These are phyloP conservation scores for Agriopis aurantiaria DNA, from an alignment of 2,888 invertebrate species.

Conservation along the genomic window DNA sequence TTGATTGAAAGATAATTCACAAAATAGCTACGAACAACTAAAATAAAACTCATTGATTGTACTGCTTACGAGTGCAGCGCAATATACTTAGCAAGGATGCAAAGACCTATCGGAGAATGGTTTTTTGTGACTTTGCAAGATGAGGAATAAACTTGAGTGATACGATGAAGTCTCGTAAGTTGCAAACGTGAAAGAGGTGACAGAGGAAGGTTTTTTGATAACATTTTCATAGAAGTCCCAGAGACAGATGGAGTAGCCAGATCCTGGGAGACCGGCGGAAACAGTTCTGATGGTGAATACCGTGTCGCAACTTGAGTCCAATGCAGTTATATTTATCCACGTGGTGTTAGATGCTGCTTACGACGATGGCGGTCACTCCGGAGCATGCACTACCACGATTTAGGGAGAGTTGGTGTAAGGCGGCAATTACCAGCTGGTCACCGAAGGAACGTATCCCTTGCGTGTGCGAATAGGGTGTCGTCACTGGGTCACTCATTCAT, in stretches of 20 bases:
- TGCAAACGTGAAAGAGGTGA: background rate
- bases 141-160: background rate
- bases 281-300: background rate
- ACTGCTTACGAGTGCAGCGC: too few relatives aligned
- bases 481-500: constrained; percentile 30
- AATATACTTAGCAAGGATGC: background rate
- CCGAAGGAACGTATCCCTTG: constrained; percentile 25
- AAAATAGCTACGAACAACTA: too few relatives aligned
- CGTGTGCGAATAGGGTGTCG: constrained; percentile 10
- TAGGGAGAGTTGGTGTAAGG: constrained; percentile 2
- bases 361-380: constrained; percentile 11
- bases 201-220: background rate
- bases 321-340: background rate
- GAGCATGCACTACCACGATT: constrained; percentile 16
- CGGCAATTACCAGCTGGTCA: constrained; percentile 34
- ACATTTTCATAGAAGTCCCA: background rate
- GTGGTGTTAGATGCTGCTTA: constrained; percentile 1
- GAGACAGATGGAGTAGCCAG: background rate
- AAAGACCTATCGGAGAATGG: background rate
- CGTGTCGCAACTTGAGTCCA: background rate
- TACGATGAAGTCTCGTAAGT: background rate
- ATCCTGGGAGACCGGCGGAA: background rate
- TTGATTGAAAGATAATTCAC: background rate
- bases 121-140: background rate
- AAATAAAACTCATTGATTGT: too few relatives aligned